Conservation (phyloP, 2,797 vertebrate species). For the Apogon hyalosoma region DNA sequence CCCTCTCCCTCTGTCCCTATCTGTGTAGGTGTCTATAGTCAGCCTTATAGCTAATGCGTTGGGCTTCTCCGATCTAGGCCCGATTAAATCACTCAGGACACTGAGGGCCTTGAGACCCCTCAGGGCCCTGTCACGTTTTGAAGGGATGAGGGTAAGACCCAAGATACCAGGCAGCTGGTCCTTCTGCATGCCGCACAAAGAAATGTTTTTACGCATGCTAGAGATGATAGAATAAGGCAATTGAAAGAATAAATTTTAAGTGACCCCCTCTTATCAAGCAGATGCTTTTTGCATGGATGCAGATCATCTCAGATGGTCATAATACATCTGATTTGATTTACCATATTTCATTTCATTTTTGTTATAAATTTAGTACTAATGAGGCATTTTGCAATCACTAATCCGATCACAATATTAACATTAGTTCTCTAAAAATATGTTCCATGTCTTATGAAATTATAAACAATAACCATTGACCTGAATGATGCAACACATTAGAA, state of each 20-base stretch:
- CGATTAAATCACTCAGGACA: constrained; percentile 99
- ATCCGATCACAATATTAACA: constrained; percentile 19
- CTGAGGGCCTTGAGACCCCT: constrained; percentile 99
- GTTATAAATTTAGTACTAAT: constrained; percentile 50
- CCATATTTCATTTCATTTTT: constrained; percentile 76
- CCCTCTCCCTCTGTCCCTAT: constrained; percentile 91
- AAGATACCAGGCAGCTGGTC: constrained; percentile 86
- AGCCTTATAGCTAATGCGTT: constrained; percentile 99
- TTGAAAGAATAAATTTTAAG: constrained; percentile 64
- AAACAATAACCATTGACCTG: constrained; percentile 16
- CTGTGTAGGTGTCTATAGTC: constrained; percentile 99
- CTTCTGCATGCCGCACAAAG: constrained; percentile 93
- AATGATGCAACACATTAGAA: constrained; percentile 47
- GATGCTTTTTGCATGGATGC: constrained; percentile 79
- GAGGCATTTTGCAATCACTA: constrained; percentile 43
- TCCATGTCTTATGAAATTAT: constrained; percentile 8
- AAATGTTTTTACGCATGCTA: constrained; percentile 80
- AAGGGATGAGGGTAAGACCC: constrained; percentile 99
- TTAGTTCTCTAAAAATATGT: constrained; percentile 13
- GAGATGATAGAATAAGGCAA: constrained; percentile 77
- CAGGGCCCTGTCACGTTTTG: constrained; percentile 99
- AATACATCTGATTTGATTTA: constrained; percentile 88
- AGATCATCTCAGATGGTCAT: constrained; percentile 83
- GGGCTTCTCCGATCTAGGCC: constrained; percentile 99
- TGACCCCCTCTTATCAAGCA: constrained; percentile 53